phyloP scores from a whole-genome alignment of 2,113 vertebrate genomes.

The Takifugu flavidus region DNA sequence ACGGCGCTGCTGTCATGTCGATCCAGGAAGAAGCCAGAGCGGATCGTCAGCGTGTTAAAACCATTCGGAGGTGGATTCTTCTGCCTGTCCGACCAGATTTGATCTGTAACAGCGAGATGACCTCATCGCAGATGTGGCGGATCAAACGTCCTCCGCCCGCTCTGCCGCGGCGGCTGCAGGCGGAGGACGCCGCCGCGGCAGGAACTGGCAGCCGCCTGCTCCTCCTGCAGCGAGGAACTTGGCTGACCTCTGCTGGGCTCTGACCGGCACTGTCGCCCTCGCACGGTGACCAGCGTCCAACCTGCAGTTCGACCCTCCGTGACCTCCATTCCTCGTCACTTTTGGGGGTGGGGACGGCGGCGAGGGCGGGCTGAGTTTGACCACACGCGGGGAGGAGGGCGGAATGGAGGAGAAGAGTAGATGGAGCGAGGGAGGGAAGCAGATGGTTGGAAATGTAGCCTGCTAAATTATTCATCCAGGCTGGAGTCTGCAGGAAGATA shows the following conservation, averaged over 20 bases:
- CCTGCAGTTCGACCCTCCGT: slow-evolving; percentile 20
- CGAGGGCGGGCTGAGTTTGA: not conserved
- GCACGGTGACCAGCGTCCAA: slow-evolving; percentile 28
- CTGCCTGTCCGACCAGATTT: too few relatives aligned
- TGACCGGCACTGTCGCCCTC: slow-evolving; percentile 43
- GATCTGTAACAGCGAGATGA: too few relatives aligned
- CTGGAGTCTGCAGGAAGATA: slow-evolving; percentile 65
- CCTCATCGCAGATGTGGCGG: too few relatives aligned
- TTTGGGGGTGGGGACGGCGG: not conserved
- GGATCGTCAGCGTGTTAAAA: too few relatives aligned
- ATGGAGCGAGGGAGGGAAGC: slow-evolving; percentile 45
- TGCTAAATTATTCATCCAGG: slow-evolving; percentile 73
- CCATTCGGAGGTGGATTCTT: too few relatives aligned
- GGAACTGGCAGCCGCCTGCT: too few relatives aligned
- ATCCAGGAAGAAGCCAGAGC: too few relatives aligned
- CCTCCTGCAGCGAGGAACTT: slow-evolving; percentile 50
- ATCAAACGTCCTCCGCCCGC: too few relatives aligned
- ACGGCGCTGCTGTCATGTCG: too few relatives aligned
- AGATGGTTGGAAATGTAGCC: slow-evolving; percentile 71
- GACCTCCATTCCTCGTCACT: not conserved
- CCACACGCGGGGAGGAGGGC: slow-evolving; percentile 15
- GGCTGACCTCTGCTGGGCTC: slow-evolving; percentile 71
- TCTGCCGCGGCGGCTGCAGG: slow-evolving; percentile 3
- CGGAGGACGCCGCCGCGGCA: slow-evolving; percentile 30
- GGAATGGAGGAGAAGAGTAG: slow-evolving; percentile 23